phyloP scores from a whole-genome alignment of 2,797 vertebrate genomes.

The Rhincodon typus region DNA sequence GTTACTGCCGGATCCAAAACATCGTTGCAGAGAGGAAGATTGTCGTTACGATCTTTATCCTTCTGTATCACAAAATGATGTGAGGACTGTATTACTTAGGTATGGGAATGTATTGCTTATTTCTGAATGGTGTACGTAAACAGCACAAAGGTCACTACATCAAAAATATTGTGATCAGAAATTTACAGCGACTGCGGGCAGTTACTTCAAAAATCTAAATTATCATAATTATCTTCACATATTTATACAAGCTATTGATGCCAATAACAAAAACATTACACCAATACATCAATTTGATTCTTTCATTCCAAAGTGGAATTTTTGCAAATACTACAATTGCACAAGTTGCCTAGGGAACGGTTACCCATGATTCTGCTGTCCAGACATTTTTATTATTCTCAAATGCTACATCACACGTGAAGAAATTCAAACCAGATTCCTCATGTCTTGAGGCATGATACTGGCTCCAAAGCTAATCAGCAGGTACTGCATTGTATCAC shows the following conservation, averaged over 20 bases:
- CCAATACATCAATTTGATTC: background rate
- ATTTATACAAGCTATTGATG: background rate
- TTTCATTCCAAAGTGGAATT: background rate
- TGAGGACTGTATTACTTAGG: background rate
- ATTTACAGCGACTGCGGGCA: background rate
- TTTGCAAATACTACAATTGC: background rate
- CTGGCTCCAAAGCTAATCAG: constrained; percentile 10
- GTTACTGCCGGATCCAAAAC: constrained; percentile 72
- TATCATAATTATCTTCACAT: background rate
- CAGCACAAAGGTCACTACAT: background rate
- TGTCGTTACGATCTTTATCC: constrained; percentile 45
- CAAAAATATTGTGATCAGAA: background rate
- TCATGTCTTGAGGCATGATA: background rate
- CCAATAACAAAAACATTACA: background rate
- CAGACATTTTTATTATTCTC: constrained; percentile 32
- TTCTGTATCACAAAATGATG: constrained; percentile 51
- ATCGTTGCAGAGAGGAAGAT: constrained; percentile 64
- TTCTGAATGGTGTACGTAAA: too few species aligned
- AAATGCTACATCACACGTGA: constrained; percentile 6
- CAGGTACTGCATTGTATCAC: background rate
- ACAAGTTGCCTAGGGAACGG: background rate
- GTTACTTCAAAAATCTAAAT: background rate
- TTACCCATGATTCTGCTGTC: background rate
- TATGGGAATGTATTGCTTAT: background rate
- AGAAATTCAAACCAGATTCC: constrained; percentile 32